phyloP scores from a whole-genome alignment of 2,888 invertebrate species.

The Leptothorax acervorum region DNA sequence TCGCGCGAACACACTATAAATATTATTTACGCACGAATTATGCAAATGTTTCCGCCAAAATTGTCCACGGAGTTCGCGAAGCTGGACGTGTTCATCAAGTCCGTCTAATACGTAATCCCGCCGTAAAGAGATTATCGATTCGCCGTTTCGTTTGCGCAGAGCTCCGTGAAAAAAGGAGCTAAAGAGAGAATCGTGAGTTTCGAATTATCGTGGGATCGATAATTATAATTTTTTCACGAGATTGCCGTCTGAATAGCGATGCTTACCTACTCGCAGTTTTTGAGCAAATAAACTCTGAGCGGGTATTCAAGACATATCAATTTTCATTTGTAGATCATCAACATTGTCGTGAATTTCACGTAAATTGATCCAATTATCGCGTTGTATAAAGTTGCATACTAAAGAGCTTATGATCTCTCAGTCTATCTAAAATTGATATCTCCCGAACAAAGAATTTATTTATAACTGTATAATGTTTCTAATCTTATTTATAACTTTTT shows the following conservation, averaged over 20 bases:
- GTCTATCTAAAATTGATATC: neutral
- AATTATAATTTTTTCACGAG: constrained; percentile 22
- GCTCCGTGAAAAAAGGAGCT: neutral
- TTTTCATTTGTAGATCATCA: neutral
- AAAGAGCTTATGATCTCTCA: neutral
- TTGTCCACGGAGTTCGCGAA: neutral
- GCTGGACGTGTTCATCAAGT: neutral
- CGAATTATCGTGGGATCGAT: constrained; percentile 32
- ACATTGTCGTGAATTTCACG: neutral
- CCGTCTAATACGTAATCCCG: constrained; percentile 10
- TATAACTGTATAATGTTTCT: neutral
- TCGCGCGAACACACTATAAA: neutral
- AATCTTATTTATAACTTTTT: neutral
- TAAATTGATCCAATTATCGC: neutral
- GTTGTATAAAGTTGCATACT: neutral
- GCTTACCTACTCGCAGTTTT: neutral
- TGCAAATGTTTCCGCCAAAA: neutral
- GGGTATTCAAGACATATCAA: neutral
- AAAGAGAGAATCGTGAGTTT: neutral
- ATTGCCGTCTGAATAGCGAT: neutral
- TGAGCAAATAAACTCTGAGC: neutral
- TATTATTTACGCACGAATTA: constrained; percentile 22
- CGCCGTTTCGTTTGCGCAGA: neutral
- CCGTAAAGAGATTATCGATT: constrained; percentile 21
- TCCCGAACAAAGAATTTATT: neutral